Evolutionary conservation across 2,888 invertebrate species (phyloP), one percentile per base, ranked within the genome.

Genomic region (Polydrusus pterygomalis): DNA sequence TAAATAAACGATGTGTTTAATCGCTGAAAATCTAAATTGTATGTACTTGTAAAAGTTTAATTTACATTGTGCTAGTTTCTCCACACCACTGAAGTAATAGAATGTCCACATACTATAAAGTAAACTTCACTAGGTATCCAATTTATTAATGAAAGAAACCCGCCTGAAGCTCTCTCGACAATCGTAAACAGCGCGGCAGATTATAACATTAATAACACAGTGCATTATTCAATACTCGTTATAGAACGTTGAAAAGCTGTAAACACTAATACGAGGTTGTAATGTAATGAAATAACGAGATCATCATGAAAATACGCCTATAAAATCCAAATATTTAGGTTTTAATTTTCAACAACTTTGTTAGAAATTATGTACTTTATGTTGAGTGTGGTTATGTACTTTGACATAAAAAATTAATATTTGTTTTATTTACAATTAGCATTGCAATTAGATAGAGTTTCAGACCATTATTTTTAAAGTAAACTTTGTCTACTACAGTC

Each of bases 141-240:
- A 25, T 25, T 43, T n/a, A 43, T 43, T 43, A 43, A 43, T 43
- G n/a, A 43, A 43, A 43, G n/a, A 43, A 43, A 43, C 9, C 8
- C n/a, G n/a, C 9, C 43, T 43, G n/a, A 43, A 43, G 43, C 43
- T n/a, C n/a, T 43, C n/a, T 6, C n/a, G 43, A n/a, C 43, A 43
- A 43, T 43, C 43, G 43, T 43, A 43, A 43, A 43, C 43, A 43
- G 43, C n/a, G 1, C n/a, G 1, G n/a, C n/a, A 43, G 43, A 43
- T 40, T 9, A 40, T 40, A 40, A n/a, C 43, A 34, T 34, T 34
- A 9, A 34, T 34, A 34, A 34, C 34, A 34, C 9, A 34, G 1
- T n/a, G 9, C 43, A 43, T 43, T n/a, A 43, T 43, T 43, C n/a
- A 43, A 43, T 43, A 43, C n/a, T 43, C 43, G 43, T 43, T 43